Evolutionary conservation across 2,888 invertebrate genomes (phyloP).

Genomic region (Ceratothoa steindachneri): DNA sequence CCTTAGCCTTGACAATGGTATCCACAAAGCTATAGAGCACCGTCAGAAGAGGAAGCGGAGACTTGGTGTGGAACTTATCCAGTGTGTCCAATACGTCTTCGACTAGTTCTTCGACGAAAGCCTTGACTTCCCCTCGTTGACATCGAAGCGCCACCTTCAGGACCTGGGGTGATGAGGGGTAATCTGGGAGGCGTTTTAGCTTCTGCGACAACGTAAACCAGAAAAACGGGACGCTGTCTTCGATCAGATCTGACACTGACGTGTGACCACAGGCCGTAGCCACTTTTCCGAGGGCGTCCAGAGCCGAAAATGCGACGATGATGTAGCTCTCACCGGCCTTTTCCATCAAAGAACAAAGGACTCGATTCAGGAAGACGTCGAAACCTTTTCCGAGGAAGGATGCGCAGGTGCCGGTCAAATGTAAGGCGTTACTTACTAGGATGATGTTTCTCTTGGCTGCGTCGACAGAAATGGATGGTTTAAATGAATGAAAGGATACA

Average conservation of each 20-base stretch:
- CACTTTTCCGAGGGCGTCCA: slow-evolving; percentile 19
- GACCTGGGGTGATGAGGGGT: slow-evolving; percentile 31
- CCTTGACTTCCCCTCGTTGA: slow-evolving; percentile 15
- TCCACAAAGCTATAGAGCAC: slow-evolving; percentile 26
- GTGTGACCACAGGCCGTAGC: slow-evolving; percentile 20
- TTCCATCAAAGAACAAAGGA: slow-evolving; percentile 30
- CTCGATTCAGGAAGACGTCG: slow-evolving; percentile 15
- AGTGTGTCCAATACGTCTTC: slow-evolving; percentile 28
- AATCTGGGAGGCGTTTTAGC: slow-evolving; percentile 20
- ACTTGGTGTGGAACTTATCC: slow-evolving; percentile 23
- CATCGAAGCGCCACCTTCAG: slow-evolving; percentile 27
- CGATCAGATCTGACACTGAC: slow-evolving; percentile 26
- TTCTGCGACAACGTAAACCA: slow-evolving; percentile 40
- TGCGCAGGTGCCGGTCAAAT: slow-evolving; percentile 20
- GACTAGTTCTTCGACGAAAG: slow-evolving; percentile 37
- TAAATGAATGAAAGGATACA: slow-evolving; percentile 16
- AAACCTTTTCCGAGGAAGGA: slow-evolving; percentile 11
- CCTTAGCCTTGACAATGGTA: background rate
- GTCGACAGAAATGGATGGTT: slow-evolving; percentile 22
- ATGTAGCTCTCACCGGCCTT: slow-evolving; percentile 29
- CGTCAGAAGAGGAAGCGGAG: slow-evolving; percentile 23
- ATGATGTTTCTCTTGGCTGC: slow-evolving; percentile 23
- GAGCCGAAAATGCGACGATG: slow-evolving; percentile 19
- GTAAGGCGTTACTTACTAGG: slow-evolving; percentile 15
- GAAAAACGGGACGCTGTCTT: slow-evolving; percentile 25